Evolutionary conservation across 2,888 invertebrate species (phyloP), one percentile per base, ranked within the genome.

Genomic region (Andrena minutula): DNA sequence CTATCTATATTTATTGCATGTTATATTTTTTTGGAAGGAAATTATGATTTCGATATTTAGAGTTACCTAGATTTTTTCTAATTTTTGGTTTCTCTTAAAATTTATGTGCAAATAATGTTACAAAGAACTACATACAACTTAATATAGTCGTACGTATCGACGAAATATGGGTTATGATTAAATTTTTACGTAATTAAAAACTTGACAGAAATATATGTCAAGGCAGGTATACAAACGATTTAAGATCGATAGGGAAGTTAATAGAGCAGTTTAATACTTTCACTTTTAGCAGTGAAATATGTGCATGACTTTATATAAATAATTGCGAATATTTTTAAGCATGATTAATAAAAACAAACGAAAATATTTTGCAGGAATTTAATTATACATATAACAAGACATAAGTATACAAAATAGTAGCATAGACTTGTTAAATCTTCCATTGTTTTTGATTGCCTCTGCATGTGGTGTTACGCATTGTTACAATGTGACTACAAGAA

Each of bases 381-480:
- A 32, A 32, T 23, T 20, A 56, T 56, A 56, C 20, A 56, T 56
- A 10, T 20, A 20, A 56, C 23, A 23, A 23, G 23, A 26, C 23
- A 23, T 56, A 56, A 23, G 8, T 23, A 10, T 20, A 10, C 20
- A 56, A 56, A 56, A 56, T 7, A 56, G 20, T 56, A 12, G 10
- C 56, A 23, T 26, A 56, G 20, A 23, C 20, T 23, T 66, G 30
- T 65, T 32, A 63, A 61, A 53, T 26, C 69, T 69, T 35, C 49
- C 7, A 47, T 20, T 23, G 20, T 26, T 64, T 47, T 41, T 47
- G 41, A 12, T 64, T 23, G 20, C 26, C 47, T 64, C 12, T 64
- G 64, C 47, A 41, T 64, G 64, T 47, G 35, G 41, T 64, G 41
- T 35, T 64, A 26, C 23, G 51, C 56, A 56, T 56, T 26, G 23